These are phyloP conservation scores for Cairina moschata DNA, from an alignment of 2,113 vertebrate species.

Conservation along the genomic window DNA sequence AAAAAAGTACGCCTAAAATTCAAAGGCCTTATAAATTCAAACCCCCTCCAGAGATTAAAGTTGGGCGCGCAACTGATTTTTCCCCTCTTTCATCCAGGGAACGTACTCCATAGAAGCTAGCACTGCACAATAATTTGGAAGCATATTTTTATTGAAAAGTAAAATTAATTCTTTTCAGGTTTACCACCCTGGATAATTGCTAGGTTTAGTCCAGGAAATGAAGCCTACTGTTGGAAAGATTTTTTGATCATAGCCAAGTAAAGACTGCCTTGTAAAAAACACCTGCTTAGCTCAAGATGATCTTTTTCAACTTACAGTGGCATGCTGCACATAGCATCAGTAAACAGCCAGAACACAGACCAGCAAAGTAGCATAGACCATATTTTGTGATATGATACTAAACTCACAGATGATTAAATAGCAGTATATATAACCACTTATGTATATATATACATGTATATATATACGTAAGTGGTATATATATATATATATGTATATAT, in stretches of 20 bases:
- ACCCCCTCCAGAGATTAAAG: neutral
- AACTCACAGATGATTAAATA: neutral
- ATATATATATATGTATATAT: too few species aligned
- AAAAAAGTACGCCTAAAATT: neutral
- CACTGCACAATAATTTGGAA: neutral
- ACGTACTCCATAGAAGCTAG: neutral
- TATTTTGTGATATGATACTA: too few species aligned
- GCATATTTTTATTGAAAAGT: neutral
- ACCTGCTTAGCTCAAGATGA: neutral
- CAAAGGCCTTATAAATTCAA: neutral
- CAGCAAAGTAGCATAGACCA: neutral
- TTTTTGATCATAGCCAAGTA: neutral
- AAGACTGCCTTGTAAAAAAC: neutral
- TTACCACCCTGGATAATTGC: neutral
- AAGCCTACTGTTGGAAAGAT: neutral
- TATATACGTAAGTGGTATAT: too few species aligned
- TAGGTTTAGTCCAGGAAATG: neutral
- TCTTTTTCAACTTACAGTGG: neutral
- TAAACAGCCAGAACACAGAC: neutral
- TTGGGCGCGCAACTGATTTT: neutral
- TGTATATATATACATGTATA: too few species aligned
- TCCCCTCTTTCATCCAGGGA: neutral
- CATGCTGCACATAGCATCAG: rapidly evolving
- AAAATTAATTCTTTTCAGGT: neutral
- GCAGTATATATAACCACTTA: neutral